These are phyloP conservation scores for Agapornis canus DNA, from an alignment of 2,797 vertebrate genomes.

Conservation along the genomic window DNA sequence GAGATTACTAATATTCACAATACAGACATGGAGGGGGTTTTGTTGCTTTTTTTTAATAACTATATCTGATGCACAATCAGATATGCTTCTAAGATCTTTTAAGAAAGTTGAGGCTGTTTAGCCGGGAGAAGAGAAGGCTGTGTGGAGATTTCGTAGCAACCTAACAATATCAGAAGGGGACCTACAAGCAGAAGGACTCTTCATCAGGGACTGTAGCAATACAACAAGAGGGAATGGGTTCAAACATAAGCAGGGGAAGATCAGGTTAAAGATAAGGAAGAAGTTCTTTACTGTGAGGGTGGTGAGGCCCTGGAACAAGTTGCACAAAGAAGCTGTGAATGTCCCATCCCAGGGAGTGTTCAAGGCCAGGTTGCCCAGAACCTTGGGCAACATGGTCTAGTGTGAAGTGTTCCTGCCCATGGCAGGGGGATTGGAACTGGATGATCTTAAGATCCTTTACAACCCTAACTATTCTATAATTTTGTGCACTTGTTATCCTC, in stretches of 20 bases:
- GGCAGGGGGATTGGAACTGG: neutral
- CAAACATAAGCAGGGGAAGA: neutral
- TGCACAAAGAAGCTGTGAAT: neutral
- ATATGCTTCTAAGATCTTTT: neutral
- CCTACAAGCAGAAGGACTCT: neutral
- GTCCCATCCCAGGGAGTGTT: neutral
- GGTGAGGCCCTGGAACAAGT: neutral
- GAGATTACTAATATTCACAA: neutral
- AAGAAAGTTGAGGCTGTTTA: neutral
- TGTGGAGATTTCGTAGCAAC: neutral
- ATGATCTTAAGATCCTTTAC: neutral
- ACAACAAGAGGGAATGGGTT: neutral
- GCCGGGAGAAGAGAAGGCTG: neutral
- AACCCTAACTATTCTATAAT: neutral
- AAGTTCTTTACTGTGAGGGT: neutral
- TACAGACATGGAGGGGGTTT: neutral
- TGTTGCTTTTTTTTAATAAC: neutral
- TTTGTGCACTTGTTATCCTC: no score
- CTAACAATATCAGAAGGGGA: neutral
- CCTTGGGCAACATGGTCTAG: no score
- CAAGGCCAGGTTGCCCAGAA: neutral
- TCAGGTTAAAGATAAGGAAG: neutral
- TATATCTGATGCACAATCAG: neutral
- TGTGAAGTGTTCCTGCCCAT: neutral
- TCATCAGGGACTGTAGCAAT: neutral